Evolutionary conservation across 2,888 invertebrate genomes (phyloP).

Genomic region (Ormyrus thymus): DNA sequence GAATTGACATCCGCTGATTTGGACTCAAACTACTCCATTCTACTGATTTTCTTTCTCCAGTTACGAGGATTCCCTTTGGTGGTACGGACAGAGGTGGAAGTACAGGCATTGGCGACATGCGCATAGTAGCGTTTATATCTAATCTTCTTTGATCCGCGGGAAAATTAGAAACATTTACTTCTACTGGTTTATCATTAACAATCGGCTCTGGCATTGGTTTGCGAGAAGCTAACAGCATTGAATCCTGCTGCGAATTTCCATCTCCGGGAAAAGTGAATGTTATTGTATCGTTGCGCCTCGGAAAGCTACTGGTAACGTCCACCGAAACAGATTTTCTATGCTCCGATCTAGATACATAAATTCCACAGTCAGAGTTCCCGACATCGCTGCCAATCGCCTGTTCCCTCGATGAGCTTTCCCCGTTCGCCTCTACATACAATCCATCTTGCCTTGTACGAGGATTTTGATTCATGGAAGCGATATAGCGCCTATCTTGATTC

Average conservation of each 20-base stretch:
- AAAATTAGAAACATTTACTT: conserved; percentile 63
- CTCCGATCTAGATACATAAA: conserved; percentile 69
- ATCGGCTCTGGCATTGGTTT: conserved; percentile 58
- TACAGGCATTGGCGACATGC: conserved; percentile 69
- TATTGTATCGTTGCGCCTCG: conserved; percentile 69
- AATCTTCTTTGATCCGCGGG: conserved; percentile 66
- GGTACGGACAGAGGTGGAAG: conserved; percentile 52
- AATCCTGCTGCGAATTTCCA: conserved; percentile 56
- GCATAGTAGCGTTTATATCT: conserved; percentile 62
- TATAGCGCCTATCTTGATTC: conserved; percentile 64
- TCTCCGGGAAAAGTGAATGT: conserved; percentile 71
- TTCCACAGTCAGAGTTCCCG: conserved; percentile 50
- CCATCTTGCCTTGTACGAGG: conserved; percentile 72
- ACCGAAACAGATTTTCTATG: conserved; percentile 70
- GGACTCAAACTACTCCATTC: conserved; percentile 70
- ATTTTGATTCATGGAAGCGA: conserved; percentile 66
- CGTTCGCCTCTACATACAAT: conserved; percentile 69
- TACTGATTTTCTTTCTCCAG: conserved; percentile 67
- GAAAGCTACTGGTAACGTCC: conserved; percentile 69
- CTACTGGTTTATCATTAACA: conserved; percentile 65
- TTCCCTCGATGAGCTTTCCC: conserved; percentile 64
- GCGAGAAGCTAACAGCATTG: conserved; percentile 62
- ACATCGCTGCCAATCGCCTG: conserved; percentile 56
- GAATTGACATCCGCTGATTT: conserved; percentile 66
- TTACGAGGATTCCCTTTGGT: conserved; percentile 54